Evolutionary conservation across 2,113 vertebrate species (phyloP).

Genomic region (Aspidoscelis tigris): DNA sequence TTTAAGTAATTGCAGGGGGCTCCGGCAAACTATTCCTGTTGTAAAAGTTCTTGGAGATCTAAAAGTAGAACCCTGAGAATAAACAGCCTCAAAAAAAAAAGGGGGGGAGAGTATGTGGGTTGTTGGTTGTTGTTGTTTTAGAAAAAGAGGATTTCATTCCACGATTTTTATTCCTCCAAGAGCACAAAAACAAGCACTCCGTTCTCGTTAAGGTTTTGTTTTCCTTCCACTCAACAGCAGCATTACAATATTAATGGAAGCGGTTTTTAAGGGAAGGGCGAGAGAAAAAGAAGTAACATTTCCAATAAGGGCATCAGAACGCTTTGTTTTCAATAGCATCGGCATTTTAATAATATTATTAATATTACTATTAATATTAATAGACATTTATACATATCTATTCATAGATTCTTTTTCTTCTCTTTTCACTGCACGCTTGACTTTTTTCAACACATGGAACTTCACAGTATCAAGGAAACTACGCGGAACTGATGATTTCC

Average conservation of each 20-base stretch:
- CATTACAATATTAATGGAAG: slow-evolving; percentile 87
- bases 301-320: slow-evolving; percentile 83
- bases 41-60: slow-evolving; percentile 84
- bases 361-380: slow-evolving; percentile 82
- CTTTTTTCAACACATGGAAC: slow-evolving; percentile 76
- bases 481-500: slow-evolving; percentile 63
- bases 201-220: slow-evolving; percentile 45
- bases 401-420: slow-evolving; percentile 72
- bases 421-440: slow-evolving; percentile 76
- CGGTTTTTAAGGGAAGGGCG: slow-evolving; percentile 79
- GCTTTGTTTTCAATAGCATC: slow-evolving; percentile 82
- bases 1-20: slow-evolving; percentile 83
- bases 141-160: slow-evolving; percentile 76
- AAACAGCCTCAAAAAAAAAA: slow-evolving; percentile 78
- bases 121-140: slow-evolving; percentile 33
- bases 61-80: slow-evolving; percentile 81
- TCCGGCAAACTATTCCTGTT: slow-evolving; percentile 81
- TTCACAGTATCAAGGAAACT: slow-evolving; percentile 85
- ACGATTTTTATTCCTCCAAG: slow-evolving; percentile 83
- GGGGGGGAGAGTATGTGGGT: too few species aligned
- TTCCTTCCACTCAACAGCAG: slow-evolving; percentile 78
- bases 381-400: slow-evolving; percentile 87
- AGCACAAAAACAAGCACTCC: slow-evolving; percentile 83
- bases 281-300: slow-evolving; percentile 83
- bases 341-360: slow-evolving; percentile 77